A percentile compares a stretch with the other conserved stretches of the same genome.
Evolutionary conservation across 2,888 invertebrate genomes (phyloP).

Genomic region (Clostera curtula): DNA sequence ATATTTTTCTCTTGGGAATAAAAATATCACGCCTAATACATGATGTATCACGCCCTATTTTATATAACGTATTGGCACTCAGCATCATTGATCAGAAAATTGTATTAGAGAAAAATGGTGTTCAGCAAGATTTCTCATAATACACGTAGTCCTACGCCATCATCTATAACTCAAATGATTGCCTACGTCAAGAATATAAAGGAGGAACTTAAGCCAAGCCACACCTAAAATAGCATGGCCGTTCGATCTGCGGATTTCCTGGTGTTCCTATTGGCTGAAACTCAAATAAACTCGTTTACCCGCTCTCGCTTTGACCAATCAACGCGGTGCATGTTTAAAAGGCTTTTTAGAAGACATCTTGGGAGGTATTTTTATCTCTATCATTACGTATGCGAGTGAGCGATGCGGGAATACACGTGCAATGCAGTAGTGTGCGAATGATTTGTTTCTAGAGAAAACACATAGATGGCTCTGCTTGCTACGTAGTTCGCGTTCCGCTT

Average conservation of each 20-base stretch:
- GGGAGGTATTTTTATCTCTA: conserved; percentile 43
- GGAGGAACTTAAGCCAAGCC: conserved; percentile 57
- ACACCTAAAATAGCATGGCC: conserved; percentile 70
- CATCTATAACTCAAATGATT: conserved; percentile 68
- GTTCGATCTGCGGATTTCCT: conserved; percentile 43
- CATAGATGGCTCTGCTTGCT: conserved; percentile 50
- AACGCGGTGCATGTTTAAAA: conserved; percentile 47
- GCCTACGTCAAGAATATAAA: conserved; percentile 71
- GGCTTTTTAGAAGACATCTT: conserved; percentile 52
- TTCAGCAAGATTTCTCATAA: conserved; percentile 57
- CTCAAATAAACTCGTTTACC: conserved; percentile 42
- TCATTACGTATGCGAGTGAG: conserved; percentile 45
- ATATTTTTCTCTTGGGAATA: background rate
- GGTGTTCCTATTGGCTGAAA: conserved; percentile 50
- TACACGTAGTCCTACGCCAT: conserved; percentile 61
- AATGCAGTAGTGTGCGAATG: conserved; percentile 35
- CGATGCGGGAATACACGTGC: conserved; percentile 33
- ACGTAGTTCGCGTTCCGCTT: conserved; percentile 34
- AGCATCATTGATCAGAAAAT: conserved; percentile 36
- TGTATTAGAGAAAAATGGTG: conserved; percentile 36
- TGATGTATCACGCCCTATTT: conserved; percentile 13
- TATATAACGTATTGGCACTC: conserved; percentile 24
- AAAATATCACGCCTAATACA: too few relatives aligned
- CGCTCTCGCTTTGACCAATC: conserved; percentile 56
- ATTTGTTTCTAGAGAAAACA: conserved; percentile 16